Evolutionary conservation across 2,113 vertebrate species (phyloP).

Genomic region (Lasiurus cinereus): DNA sequence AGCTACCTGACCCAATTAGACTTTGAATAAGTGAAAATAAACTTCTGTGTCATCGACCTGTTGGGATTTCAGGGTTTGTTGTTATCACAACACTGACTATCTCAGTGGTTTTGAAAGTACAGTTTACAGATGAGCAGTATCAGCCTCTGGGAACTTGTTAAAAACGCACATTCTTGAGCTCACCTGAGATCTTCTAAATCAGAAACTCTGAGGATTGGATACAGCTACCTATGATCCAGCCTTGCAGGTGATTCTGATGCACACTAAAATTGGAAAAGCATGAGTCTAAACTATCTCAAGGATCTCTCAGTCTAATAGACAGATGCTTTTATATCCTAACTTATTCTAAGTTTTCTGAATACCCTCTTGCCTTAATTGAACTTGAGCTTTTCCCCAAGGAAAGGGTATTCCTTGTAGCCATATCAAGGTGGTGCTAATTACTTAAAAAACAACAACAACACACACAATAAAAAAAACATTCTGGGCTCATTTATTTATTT

Average conservation of each 20-base stretch:
- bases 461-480: too few species aligned
- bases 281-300: not conserved
- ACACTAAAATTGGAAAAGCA: not conserved
- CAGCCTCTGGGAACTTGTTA: not conserved
- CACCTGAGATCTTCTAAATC: not conserved
- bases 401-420: not conserved
- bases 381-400: not conserved
- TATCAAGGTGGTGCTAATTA: not conserved
- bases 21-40: slow-evolving; percentile 37
- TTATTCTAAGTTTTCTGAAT: not conserved
- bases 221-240: not conserved
- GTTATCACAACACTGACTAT: not conserved
- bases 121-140: not conserved
- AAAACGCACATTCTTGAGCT: not conserved
- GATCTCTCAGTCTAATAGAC: not conserved
- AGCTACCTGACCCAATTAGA: not conserved
- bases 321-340: not conserved
- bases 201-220: not conserved
- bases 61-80: not conserved
- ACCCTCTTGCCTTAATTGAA: not conserved
- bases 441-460: not conserved
- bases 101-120: not conserved
- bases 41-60: not conserved
- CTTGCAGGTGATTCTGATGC: not conserved
- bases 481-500: too few species aligned